phyloP scores from a whole-genome alignment of 2,113 vertebrate genomes.

The Falcunculus frontatus region DNA sequence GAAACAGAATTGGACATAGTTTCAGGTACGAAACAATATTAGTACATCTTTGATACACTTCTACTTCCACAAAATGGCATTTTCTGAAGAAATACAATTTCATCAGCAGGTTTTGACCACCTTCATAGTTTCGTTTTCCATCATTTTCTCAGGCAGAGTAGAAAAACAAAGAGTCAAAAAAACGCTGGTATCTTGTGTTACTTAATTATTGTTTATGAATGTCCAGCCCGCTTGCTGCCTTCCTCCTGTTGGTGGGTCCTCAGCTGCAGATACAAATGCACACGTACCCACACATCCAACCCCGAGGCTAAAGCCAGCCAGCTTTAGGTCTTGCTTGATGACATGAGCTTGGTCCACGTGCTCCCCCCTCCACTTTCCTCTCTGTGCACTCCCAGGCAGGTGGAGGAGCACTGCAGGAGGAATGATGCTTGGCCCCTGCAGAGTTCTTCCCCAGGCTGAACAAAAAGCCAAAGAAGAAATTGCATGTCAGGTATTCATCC shows the following conservation, averaged over 20 bases:
- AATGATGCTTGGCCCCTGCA: fast-evolving
- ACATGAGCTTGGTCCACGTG: background rate
- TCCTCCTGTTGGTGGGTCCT: background rate
- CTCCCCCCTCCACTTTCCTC: background rate
- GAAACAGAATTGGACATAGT: background rate
- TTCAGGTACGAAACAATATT: background rate
- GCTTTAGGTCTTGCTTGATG: background rate
- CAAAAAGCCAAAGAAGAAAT: background rate
- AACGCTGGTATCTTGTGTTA: background rate
- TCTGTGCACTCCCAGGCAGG: too few species aligned
- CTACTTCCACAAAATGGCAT: background rate
- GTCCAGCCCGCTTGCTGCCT: background rate
- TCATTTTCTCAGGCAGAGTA: background rate
- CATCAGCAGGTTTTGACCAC: background rate
- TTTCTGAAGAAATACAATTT: background rate
- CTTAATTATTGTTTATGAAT: background rate
- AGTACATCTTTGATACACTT: background rate
- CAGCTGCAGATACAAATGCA: background rate
- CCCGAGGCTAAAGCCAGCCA: background rate
- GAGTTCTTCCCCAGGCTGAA: background rate
- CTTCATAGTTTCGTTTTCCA: background rate
- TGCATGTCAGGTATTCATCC: background rate
- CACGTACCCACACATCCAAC: too few species aligned
- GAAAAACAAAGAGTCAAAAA: background rate
- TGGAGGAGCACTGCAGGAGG: background rate